phyloP scores from a whole-genome alignment of 2,113 vertebrate species.

The Pachypanchax playfairii region DNA sequence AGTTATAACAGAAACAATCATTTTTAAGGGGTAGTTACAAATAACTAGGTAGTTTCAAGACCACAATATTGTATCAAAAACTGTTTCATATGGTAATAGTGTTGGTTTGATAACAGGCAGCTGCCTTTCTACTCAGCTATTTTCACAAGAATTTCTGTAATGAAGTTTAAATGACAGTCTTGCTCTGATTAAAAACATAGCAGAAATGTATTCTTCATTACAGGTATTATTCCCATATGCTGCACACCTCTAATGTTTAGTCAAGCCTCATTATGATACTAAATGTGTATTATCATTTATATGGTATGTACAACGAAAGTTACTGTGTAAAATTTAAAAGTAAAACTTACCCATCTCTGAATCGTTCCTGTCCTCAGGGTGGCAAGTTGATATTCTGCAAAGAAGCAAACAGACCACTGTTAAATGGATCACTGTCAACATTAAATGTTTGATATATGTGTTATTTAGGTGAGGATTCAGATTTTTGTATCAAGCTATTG shows the following conservation, averaged over 20 bases:
- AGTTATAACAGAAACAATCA: not conserved
- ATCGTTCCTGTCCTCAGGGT: conserved; percentile 45
- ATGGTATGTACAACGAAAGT: too few relatives aligned
- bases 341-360: too few relatives aligned
- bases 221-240: not conserved
- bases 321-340: too few relatives aligned
- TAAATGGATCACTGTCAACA: not conserved
- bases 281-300: not conserved
- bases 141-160: too few relatives aligned
- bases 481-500: not conserved
- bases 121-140: too few relatives aligned
- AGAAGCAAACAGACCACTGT: not conserved
- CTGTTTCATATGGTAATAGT: too few relatives aligned
- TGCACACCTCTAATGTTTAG: not conserved
- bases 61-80: too few relatives aligned
- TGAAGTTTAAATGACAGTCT: too few relatives aligned
- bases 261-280: not conserved
- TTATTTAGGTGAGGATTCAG: not conserved
- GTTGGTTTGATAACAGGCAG: too few relatives aligned
- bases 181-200: not conserved
- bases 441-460: not conserved
- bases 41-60: too few relatives aligned
- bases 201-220: not conserved
- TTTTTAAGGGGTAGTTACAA: not conserved
- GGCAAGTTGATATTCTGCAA: conserved; percentile 24